Evolutionary conservation across 2,113 vertebrate species (phyloP).

Genomic region (Junco hyemalis): DNA sequence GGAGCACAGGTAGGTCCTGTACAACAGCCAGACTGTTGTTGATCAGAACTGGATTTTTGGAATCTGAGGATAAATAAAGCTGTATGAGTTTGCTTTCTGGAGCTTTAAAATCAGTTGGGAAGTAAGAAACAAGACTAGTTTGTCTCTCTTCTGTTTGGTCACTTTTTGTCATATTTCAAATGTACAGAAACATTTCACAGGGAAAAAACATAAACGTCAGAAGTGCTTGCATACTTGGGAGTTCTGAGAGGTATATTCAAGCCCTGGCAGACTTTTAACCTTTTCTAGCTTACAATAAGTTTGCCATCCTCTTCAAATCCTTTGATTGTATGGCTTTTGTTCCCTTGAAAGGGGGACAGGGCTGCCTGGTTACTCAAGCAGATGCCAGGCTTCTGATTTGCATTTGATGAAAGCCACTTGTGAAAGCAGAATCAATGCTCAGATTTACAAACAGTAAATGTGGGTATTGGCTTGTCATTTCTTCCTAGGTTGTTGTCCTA

Average conservation of each 20-base stretch:
- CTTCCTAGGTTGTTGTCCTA: constrained; percentile 54
- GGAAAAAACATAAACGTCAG: not conserved
- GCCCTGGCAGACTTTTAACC: constrained; percentile 66
- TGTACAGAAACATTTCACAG: not conserved
- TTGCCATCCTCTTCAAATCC: constrained; percentile 59
- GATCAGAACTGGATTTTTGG: not conserved
- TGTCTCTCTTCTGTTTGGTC: not conserved
- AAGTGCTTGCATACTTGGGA: not conserved
- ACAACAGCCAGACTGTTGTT: accelerated
- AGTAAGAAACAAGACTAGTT: not conserved
- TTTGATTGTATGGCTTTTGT: constrained; percentile 67
- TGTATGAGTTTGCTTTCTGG: not conserved
- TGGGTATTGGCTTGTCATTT: constrained; percentile 64
- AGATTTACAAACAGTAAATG: constrained; percentile 68
- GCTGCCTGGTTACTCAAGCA: constrained; percentile 68
- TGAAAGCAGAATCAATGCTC: constrained; percentile 67
- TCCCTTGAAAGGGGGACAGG: constrained; percentile 62
- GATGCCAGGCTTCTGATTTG: constrained; percentile 71
- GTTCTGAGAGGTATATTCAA: constrained; percentile 58
- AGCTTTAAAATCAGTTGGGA: not conserved
- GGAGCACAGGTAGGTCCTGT: not conserved
- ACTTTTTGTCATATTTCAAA: not conserved
- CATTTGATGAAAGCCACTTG: constrained; percentile 69
- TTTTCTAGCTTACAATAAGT: constrained; percentile 63
- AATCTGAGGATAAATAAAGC: not conserved